Evolutionary conservation across 2,888 invertebrate genomes (phyloP), one percentile per base, ranked within the genome.

Genomic region (Mantis religiosa): DNA sequence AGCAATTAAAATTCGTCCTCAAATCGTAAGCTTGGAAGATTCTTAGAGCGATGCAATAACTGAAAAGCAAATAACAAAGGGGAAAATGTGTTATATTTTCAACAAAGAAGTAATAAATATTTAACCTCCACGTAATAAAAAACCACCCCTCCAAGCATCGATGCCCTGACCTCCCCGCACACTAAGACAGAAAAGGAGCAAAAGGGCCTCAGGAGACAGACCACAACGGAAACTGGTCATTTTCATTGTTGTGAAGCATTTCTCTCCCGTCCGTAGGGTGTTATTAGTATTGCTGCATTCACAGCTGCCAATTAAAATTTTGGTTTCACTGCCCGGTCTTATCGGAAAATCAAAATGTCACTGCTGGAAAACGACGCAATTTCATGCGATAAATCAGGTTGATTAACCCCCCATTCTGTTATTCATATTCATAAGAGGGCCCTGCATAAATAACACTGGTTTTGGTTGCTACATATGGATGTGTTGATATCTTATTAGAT

Each of bases 371-470:
- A 30, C 54, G 34, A 30, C 30, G 20, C 86, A 87, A 87, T 87
- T 87, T 87, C 9, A 27, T n/a, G 87, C 34, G 87, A 87, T 87
- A 87, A 87, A 87, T 87, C 87, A 87, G 28, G 15, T n/a, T 34
- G 41, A 34, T 82, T 25, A 71, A 71, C 20, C 54, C 54, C 54
- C 54, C 54, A 71, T 71, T 71, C 7, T 12, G 25, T n/a, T 82
- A 87, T 87, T 87, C 87, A 87, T 87, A 87, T 87, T 82, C 87
- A 87, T 87, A 71, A 87, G 87, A 12, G n/a, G 28, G 6, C 87
- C 15, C 27, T 71, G 34, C 15, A 87, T 87, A 87, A 27, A 87
- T 87, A 82, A 87, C 47, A n/a, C 54, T 6, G 20, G 54, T 34
- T 85, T 71, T 85, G 54, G 85, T n/a, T 34, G 27, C 85, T 34